A percentile compares a stretch with the other conserved stretches of the same genome.
Conservation (phyloP, 2,113 vertebrate genomes). For the Cricetomys ansorgei region DNA sequence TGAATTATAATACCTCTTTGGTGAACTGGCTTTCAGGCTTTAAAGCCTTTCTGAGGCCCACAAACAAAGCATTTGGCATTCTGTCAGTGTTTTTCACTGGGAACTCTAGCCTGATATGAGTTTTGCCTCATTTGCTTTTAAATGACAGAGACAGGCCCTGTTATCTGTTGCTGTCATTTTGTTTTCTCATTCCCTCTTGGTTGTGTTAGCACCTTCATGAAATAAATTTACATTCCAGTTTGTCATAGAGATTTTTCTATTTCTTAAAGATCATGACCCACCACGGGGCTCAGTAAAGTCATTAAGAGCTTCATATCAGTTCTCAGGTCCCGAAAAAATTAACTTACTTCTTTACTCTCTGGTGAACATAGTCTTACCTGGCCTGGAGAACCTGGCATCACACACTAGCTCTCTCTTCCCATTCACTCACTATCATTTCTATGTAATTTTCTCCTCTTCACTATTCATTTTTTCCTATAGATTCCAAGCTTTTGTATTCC, state of each 20-base stretch:
- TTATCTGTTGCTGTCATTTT: background rate
- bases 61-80: background rate
- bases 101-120: background rate
- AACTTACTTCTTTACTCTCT: background rate
- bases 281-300: background rate
- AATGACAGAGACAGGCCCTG: background rate
- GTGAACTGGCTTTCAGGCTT: background rate
- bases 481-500: background rate
- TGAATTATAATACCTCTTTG: background rate
- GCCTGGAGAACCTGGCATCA: background rate
- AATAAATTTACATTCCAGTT: background rate
- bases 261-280: background rate
- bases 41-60: background rate
- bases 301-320: background rate
- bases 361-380: background rate
- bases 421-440: background rate
- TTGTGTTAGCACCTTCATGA: background rate
- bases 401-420: background rate
- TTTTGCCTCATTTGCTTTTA: background rate
- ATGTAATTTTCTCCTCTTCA: background rate
- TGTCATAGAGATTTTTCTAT: background rate
- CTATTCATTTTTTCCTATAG: background rate
- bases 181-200: background rate
- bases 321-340: background rate
- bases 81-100: background rate